Percentiles rank a stretch among this genome's conserved stretches.
phyloP scores from a whole-genome alignment of 2,797 vertebrate genomes.

The Arnoldichthys spilopterus region DNA sequence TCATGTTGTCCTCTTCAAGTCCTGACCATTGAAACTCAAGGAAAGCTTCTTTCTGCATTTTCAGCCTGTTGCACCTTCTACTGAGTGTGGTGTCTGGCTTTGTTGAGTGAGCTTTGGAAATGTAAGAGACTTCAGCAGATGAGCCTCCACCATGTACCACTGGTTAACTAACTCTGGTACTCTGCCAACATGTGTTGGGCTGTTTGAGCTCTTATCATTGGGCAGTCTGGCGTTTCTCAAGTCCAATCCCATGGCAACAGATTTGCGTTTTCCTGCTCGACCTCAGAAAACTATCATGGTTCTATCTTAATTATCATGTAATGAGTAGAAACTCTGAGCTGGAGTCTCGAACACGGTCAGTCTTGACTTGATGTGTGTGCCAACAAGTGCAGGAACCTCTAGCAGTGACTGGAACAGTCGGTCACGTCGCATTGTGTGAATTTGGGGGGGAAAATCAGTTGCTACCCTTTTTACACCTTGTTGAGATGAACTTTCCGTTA shows the following conservation, averaged over 20 bases:
- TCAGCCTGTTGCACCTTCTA: background rate
- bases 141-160: background rate
- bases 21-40: background rate
- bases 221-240: background rate
- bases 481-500: background rate
- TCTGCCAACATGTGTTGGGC: background rate
- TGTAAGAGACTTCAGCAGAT: background rate
- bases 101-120: background rate
- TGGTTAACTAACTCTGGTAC: background rate
- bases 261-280: background rate
- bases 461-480: background rate
- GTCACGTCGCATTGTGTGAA: background rate
- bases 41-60: background rate
- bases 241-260: background rate
- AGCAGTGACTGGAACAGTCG: conserved; percentile 1
- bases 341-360: background rate
- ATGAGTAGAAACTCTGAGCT: background rate
- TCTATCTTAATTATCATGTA: background rate
- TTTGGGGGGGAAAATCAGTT: conserved; percentile 31
- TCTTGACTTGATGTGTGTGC: background rate
- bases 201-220: background rate
- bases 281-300: background rate
- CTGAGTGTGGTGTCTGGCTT: background rate
- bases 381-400: background rate
- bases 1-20: background rate